These are phyloP conservation scores for Hirtodrosophila histrioides DNA, from an alignment of 2,888 invertebrate species.

Conservation along the genomic window DNA sequence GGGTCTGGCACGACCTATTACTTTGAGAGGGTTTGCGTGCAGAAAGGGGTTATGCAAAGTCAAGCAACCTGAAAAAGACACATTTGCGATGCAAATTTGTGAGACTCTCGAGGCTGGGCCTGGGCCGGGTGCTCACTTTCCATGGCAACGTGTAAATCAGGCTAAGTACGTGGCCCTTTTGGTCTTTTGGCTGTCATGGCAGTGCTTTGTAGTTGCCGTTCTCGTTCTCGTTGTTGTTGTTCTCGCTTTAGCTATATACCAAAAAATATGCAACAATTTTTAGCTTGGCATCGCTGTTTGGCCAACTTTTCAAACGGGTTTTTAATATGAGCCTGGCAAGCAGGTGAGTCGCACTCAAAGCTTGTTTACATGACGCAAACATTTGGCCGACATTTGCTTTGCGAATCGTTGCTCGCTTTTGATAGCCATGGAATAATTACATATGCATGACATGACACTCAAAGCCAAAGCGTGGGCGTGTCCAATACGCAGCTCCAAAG, in stretches of 20 bases:
- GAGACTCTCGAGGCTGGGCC: slow-evolving; percentile 35
- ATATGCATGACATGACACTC: slow-evolving; percentile 71
- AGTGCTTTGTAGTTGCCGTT: slow-evolving; percentile 39
- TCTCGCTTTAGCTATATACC: neutral
- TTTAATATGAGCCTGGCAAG: slow-evolving; percentile 43
- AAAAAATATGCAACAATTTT: slow-evolving; percentile 72
- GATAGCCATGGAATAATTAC: slow-evolving; percentile 71
- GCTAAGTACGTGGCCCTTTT: slow-evolving; percentile 78
- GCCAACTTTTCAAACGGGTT: slow-evolving; percentile 45
- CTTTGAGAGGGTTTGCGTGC: slow-evolving; percentile 54
- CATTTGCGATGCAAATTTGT: slow-evolving; percentile 77
- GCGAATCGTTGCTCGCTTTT: slow-evolving; percentile 56
- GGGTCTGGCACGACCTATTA: slow-evolving; percentile 33
- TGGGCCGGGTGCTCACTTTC: slow-evolving; percentile 42
- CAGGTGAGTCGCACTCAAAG: slow-evolving; percentile 67
- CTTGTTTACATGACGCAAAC: slow-evolving; percentile 71
- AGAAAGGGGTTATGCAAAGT: slow-evolving; percentile 78
- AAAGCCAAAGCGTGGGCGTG: slow-evolving; percentile 64
- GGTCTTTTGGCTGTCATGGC: slow-evolving; percentile 69
- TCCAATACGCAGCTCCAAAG: slow-evolving; percentile 49
- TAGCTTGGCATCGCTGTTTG: slow-evolving; percentile 57
- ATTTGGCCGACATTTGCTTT: slow-evolving; percentile 63
- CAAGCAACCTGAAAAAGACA: slow-evolving; percentile 80
- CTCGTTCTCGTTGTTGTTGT: slow-evolving; percentile 25
- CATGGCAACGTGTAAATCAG: slow-evolving; percentile 77